Conservation (phyloP, 2,113 vertebrate genomes). For the Psittacula cyanocephala region DNA sequence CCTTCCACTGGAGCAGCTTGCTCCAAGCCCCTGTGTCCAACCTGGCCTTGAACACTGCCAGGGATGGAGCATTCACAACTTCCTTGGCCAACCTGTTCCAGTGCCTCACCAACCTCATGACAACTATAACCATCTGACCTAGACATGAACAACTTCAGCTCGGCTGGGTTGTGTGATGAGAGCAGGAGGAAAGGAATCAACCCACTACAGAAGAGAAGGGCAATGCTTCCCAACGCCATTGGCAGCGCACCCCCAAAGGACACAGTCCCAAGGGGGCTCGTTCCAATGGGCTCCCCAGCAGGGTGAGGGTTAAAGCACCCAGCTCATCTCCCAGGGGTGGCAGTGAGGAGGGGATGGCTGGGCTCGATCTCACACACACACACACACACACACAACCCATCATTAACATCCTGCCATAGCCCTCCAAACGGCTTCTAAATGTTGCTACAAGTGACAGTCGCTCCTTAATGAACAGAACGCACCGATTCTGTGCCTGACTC, state of each 20-base stretch:
- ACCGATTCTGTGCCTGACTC: slow-evolving; percentile 21
- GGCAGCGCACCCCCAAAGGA: neutral
- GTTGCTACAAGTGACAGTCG: slow-evolving; percentile 37
- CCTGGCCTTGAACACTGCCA: neutral
- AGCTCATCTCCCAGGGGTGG: neutral
- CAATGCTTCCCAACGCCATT: rapidly evolving
- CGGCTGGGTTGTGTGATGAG: rapidly evolving
- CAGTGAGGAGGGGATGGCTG: neutral
- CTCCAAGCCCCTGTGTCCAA: neutral
- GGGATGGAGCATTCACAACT: rapidly evolving
- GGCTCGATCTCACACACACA: neutral
- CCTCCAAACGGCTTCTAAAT: neutral
- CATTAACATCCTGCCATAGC: neutral
- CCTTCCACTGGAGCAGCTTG: neutral
- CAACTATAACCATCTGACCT: rapidly evolving
- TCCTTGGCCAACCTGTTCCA: neutral
- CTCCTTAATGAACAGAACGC: slow-evolving; percentile 53
- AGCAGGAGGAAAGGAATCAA: neutral
- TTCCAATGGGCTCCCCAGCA: neutral
- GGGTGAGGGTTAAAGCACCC: neutral
- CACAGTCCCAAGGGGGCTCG: rapidly evolving
- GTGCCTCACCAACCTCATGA: neutral
- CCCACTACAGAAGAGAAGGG: neutral
- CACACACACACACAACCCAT: neutral
- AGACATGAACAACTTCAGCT: neutral